These are phyloP conservation scores for Pao palembangensis DNA, from an alignment of 2,113 vertebrate genomes.

Conservation along the genomic window DNA sequence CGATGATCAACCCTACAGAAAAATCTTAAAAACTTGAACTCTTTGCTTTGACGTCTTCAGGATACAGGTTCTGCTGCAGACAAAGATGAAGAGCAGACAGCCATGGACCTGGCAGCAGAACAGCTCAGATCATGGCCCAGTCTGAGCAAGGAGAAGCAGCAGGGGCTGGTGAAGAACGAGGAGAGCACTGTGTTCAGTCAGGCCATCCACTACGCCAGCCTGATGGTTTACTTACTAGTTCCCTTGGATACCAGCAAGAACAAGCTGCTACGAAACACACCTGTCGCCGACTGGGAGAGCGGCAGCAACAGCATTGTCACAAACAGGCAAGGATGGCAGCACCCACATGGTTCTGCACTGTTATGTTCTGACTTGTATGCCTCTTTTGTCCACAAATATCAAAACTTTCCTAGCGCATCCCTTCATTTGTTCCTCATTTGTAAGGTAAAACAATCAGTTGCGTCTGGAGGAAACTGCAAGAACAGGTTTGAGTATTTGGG, in stretches of 20 bases:
- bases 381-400: not conserved
- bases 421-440: not conserved
- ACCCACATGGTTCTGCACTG: no score
- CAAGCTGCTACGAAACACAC: slow-evolving; percentile 83
- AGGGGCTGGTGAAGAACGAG: slow-evolving; percentile 91
- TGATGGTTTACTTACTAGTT: slow-evolving; percentile 97
- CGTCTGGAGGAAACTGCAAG: slow-evolving; percentile 25
- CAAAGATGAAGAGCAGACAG: slow-evolving; percentile 80
- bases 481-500: slow-evolving; percentile 44
- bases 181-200: slow-evolving; percentile 98
- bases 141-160: slow-evolving; percentile 86
- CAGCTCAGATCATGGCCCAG: slow-evolving; percentile 87
- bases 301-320: slow-evolving; percentile 98
- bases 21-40: not conserved
- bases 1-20: not conserved
- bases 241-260: slow-evolving; percentile 95
- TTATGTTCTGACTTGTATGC: not conserved
- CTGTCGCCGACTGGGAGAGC: slow-evolving; percentile 92
- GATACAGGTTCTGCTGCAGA: slow-evolving; percentile 52
- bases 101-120: slow-evolving; percentile 93
- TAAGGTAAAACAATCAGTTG: slow-evolving; percentile 26
- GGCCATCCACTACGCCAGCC: slow-evolving; percentile 97
- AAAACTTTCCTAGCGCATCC: slow-evolving; percentile 1
- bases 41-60: slow-evolving; percentile 52
- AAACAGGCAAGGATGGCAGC: slow-evolving; percentile 55